Conservation (phyloP, 2,797 vertebrate genomes). For the Ctenopoma multispine region DNA sequence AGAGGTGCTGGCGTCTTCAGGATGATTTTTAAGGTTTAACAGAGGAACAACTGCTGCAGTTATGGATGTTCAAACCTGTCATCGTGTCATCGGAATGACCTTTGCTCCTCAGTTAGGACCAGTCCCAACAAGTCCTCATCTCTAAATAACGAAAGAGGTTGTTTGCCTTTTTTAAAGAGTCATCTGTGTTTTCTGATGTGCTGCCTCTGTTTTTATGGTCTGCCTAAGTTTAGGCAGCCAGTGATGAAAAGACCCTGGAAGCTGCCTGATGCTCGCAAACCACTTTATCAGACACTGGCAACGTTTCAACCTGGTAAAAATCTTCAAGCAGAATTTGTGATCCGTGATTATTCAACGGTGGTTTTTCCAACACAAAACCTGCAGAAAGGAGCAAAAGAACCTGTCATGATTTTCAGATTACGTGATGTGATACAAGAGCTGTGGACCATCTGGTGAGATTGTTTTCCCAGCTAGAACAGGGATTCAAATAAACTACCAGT, state of each 20-base stretch:
- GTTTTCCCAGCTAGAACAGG: no score
- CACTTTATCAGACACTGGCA: not conserved
- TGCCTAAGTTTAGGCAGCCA: not conserved
- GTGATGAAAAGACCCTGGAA: not conserved
- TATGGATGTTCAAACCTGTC: conserved; percentile 25
- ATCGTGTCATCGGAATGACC: conserved; percentile 6
- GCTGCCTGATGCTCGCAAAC: not conserved
- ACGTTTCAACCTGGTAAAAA: no score
- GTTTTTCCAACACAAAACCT: no score
- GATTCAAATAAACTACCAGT: no score
- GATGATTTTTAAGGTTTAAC: conserved; percentile 54
- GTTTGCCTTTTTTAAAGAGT: not conserved
- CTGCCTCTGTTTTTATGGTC: not conserved
- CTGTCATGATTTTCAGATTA: no score
- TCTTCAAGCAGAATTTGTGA: no score
- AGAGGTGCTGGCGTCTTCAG: conserved; percentile 39
- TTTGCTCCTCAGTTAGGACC: conserved; percentile 4
- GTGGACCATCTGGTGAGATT: no score
- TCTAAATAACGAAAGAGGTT: not conserved
- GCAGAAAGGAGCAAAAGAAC: no score
- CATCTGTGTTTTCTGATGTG: not conserved
- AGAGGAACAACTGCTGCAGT: conserved; percentile 50
- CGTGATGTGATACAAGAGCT: no score
- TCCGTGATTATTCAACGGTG: no score
- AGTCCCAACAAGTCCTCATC: not conserved